Evolutionary conservation across 1,140 invertebrate genomes (phyloP).

Genomic region (Muscidifurax raptorellus): DNA sequence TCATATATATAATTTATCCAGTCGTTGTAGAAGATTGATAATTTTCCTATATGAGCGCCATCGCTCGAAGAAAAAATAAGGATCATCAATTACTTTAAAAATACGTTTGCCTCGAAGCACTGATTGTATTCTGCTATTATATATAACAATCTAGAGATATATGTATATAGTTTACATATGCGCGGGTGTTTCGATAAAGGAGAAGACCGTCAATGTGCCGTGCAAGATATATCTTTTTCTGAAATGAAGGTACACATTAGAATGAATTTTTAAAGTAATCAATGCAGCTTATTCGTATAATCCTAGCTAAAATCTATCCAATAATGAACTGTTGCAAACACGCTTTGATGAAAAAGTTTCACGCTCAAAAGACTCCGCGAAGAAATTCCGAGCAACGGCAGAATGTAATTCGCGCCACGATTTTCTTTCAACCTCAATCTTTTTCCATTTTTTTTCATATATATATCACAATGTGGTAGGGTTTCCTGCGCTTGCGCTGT

Average conservation of each 20-base stretch:
- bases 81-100: conserved; percentile 43
- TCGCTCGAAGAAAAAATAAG: conserved; percentile 5
- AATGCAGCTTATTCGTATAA: conserved; percentile 10
- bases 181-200: not conserved
- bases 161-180: not conserved
- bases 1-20: conserved; percentile 56
- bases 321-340: conserved; percentile 32
- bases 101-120: conserved; percentile 8
- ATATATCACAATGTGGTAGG: conserved; percentile 74
- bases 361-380: conserved; percentile 1
- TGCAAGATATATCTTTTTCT: not conserved
- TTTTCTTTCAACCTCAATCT: conserved; percentile 52
- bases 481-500: conserved; percentile 68
- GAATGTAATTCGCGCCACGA: conserved; percentile 51
- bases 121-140: not conserved
- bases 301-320: conserved; percentile 16
- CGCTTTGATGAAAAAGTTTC: not conserved
- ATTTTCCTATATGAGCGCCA: conserved; percentile 43
- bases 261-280: conserved; percentile 31
- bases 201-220: not conserved
- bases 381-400: conserved; percentile 24
- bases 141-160: not conserved
- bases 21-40: conserved; percentile 69
- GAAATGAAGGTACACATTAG: not conserved
- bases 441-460: conserved; percentile 52